Evolutionary conservation across 1,140 invertebrate species (phyloP).

Genomic region (Trypoxylus dichotomus): DNA sequence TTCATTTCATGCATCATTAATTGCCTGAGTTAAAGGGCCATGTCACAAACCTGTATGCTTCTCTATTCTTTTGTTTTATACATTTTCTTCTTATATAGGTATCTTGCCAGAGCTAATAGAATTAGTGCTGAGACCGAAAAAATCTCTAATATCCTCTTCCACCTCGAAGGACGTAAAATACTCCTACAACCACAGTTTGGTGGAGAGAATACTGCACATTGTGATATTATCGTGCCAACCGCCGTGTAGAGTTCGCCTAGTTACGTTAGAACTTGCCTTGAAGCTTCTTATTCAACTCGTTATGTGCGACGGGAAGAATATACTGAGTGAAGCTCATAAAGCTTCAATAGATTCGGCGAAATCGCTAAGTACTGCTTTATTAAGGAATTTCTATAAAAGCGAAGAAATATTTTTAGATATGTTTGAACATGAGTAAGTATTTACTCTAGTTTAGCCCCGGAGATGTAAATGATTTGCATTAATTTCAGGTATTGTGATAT

Average conservation of each 20-base stretch:
- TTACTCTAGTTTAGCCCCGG: not conserved
- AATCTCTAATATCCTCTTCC: constrained; percentile 45
- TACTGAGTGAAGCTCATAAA: constrained; percentile 66
- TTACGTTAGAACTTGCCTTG: constrained; percentile 88
- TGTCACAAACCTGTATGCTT: not conserved
- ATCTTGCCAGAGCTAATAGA: constrained; percentile 74
- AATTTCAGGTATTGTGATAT: constrained; percentile 76
- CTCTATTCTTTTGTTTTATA: not conserved
- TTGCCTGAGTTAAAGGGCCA: too few relatives aligned
- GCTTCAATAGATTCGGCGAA: constrained; percentile 76
- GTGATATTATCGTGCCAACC: constrained; percentile 81
- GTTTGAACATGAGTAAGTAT: constrained; percentile 93
- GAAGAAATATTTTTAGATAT: constrained; percentile 99
- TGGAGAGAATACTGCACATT: constrained; percentile 79
- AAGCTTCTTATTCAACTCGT: constrained; percentile 67
- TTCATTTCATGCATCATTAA: too few relatives aligned
- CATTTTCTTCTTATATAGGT: constrained; percentile 56
- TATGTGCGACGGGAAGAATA: constrained; percentile 57
- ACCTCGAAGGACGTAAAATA: constrained; percentile 52
- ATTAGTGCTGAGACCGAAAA: constrained; percentile 60
- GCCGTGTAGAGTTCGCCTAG: constrained; percentile 82
- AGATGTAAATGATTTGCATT: too few relatives aligned
- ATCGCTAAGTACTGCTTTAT: constrained; percentile 81
- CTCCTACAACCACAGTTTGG: constrained; percentile 73
- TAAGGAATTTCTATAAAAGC: constrained; percentile 94